Evolutionary conservation across 2,888 invertebrate species (phyloP).

Genomic region (Neoascia interrupta): DNA sequence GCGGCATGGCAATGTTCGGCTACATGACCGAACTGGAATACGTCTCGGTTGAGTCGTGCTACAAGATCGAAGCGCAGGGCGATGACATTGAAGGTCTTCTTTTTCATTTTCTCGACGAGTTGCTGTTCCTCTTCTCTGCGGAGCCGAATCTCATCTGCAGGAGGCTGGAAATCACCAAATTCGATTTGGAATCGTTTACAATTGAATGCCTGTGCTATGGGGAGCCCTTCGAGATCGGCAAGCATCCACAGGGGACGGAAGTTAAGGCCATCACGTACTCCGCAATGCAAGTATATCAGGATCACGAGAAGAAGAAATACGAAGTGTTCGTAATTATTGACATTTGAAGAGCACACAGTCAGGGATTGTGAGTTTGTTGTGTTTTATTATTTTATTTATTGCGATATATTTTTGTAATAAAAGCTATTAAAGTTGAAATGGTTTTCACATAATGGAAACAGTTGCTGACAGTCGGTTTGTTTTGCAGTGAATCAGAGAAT

Average conservation of each 20-base stretch:
- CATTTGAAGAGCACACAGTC: conserved; percentile 84
- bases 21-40: conserved; percentile 96
- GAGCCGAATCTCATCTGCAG: conserved; percentile 94
- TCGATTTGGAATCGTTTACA: conserved; percentile 89
- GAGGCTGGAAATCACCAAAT: conserved; percentile 92
- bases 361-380: conserved; percentile 43
- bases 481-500: no score
- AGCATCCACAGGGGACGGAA: conserved; percentile 98
- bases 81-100: conserved; percentile 93
- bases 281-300: conserved; percentile 95
- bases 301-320: conserved; percentile 85
- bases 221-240: conserved; percentile 95
- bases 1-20: conserved; percentile 97
- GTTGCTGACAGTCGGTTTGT: no score
- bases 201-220: conserved; percentile 92
- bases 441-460: no score
- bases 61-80: conserved; percentile 92
- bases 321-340: conserved; percentile 99
- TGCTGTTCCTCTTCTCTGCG: conserved; percentile 93
- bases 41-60: conserved; percentile 89
- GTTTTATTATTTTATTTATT: no score
- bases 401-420: no score
- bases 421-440: no score
- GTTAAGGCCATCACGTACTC: conserved; percentile 99
- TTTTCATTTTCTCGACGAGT: conserved; percentile 96